A percentile compares a stretch with the other conserved stretches of the same genome.
phyloP scores from a whole-genome alignment of 1,140 invertebrate genomes.

The Triops longicaudatus region DNA sequence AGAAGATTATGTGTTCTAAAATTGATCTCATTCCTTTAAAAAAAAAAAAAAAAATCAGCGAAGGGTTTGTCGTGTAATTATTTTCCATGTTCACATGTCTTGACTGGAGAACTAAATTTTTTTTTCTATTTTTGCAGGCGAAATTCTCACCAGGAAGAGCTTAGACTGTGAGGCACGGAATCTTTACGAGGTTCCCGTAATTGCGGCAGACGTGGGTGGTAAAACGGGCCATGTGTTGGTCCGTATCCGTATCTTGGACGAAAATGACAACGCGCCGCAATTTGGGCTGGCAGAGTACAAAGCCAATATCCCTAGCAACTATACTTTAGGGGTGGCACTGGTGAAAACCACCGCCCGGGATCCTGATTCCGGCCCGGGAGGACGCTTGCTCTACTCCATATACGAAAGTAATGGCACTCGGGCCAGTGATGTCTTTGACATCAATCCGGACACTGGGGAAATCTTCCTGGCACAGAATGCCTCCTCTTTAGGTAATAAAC shows the following conservation, averaged over 20 bases:
- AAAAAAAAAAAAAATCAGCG: too few relatives aligned
- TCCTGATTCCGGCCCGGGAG: conserved; percentile 57
- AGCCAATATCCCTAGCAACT: conserved; percentile 56
- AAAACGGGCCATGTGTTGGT: conserved; percentile 68
- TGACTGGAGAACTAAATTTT: background rate
- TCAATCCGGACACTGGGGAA: conserved; percentile 59
- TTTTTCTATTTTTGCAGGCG: conserved; percentile 48
- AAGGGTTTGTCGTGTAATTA: background rate
- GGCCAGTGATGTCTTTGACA: conserved; percentile 52
- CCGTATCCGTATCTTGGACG: conserved; percentile 66
- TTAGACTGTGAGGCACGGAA: conserved; percentile 69
- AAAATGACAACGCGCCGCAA: conserved; percentile 77
- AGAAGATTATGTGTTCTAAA: conserved; percentile 25
- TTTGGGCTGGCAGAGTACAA: conserved; percentile 75
- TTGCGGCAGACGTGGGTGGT: conserved; percentile 77
- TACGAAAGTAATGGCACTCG: conserved; percentile 53
- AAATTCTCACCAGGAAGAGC: conserved; percentile 61
- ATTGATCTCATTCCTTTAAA: background rate
- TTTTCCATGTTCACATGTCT: conserved; percentile 22
- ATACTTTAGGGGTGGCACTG: conserved; percentile 53
- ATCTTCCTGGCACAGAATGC: conserved; percentile 53
- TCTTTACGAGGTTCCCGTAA: conserved; percentile 67
- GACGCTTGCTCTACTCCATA: conserved; percentile 60
- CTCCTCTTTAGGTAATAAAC: conserved; percentile 46
- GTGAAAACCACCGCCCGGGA: conserved; percentile 59